phyloP scores from a whole-genome alignment of 1,140 invertebrate species.

The Drosophila elegans region DNA sequence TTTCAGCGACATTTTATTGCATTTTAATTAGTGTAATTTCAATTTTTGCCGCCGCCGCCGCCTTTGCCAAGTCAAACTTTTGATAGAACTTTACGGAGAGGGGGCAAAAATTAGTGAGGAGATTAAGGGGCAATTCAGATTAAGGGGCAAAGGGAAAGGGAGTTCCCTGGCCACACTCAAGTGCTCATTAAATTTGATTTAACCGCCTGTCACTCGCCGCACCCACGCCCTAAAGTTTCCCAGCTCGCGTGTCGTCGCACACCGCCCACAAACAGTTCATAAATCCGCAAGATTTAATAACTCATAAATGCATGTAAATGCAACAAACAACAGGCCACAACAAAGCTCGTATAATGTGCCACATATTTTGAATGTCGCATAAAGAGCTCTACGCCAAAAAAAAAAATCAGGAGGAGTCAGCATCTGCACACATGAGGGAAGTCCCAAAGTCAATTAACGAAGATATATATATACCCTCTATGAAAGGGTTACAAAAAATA shows the following conservation, averaged over 20 bases:
- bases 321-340: conserved; percentile 38
- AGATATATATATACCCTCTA: conserved; percentile 2
- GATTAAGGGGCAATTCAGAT: conserved; percentile 12
- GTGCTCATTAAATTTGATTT: conserved; percentile 69
- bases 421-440: conserved; percentile 18
- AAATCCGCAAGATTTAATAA: conserved; percentile 78
- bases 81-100: conserved; percentile 22
- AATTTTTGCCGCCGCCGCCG: conserved; percentile 59
- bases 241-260: conserved; percentile 72
- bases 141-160: conserved; percentile 2
- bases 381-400: conserved; percentile 42
- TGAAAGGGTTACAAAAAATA: not conserved
- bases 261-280: conserved; percentile 63
- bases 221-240: conserved; percentile 59
- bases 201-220: conserved; percentile 47
- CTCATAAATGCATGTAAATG: conserved; percentile 72
- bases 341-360: conserved; percentile 63
- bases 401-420: conserved; percentile 12
- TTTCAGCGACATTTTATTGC: conserved; percentile 76
- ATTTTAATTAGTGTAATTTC: conserved; percentile 83
- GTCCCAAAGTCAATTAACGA: not conserved
- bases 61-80: conserved; percentile 19
- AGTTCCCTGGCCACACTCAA: conserved; percentile 27
- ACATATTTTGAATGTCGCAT: conserved; percentile 77
- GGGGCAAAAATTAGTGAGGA: not conserved